Conservation (phyloP, 2,888 invertebrate genomes). For the Phyllotreta cruciferae region DNA sequence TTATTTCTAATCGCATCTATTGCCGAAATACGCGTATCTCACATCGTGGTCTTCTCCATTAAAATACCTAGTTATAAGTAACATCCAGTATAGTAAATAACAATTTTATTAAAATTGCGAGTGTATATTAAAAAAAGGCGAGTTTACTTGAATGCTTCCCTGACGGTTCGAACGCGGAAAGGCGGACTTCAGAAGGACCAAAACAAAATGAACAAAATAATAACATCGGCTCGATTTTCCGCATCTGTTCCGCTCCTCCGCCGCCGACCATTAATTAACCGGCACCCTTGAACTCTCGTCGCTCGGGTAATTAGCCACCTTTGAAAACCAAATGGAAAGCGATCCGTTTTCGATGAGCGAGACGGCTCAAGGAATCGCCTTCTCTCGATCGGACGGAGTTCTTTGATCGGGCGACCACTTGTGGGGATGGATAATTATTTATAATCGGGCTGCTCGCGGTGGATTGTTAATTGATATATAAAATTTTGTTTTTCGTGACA, state of each 20-base stretch:
- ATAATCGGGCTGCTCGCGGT: too few species aligned
- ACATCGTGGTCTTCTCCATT: too few species aligned
- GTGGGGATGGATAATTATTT: too few species aligned
- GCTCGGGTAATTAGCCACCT: constrained; percentile 35
- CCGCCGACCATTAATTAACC: constrained; percentile 36
- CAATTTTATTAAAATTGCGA: too few species aligned
- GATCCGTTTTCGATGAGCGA: constrained; percentile 9
- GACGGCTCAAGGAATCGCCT: constrained; percentile 16
- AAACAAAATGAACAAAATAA: constrained; percentile 40
- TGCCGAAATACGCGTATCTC: too few species aligned
- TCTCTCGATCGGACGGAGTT: too few species aligned
- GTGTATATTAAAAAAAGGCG: background rate
- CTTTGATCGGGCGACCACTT: constrained; percentile 2
- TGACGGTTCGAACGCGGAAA: background rate
- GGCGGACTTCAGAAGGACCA: constrained; percentile 5
- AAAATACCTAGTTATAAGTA: too few species aligned
- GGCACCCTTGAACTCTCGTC: constrained; percentile 32
- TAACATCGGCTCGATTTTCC: constrained; percentile 38
- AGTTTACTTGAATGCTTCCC: background rate
- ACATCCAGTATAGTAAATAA: too few species aligned
- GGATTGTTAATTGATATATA: too few species aligned
- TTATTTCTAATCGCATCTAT: too few species aligned
- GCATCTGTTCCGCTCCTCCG: constrained; percentile 38
- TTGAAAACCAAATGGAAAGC: constrained; percentile 25
- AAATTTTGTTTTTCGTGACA: too few species aligned